Percentiles rank a stretch among this genome's conserved stretches.
These are phyloP conservation scores for Macrotus californicus DNA, from an alignment of 2,113 vertebrate species.

Conservation along the genomic window DNA sequence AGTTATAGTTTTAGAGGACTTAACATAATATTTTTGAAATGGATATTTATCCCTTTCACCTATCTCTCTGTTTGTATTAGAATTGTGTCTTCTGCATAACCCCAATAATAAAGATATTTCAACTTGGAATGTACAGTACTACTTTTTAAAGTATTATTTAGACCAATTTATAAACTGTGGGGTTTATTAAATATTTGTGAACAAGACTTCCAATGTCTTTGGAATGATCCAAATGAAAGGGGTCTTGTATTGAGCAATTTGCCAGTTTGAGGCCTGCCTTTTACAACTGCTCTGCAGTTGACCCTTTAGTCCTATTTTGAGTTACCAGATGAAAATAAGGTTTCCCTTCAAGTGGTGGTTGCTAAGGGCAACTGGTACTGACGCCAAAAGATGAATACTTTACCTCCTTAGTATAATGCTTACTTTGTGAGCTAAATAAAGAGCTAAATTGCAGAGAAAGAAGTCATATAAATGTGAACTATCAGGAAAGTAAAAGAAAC, in stretches of 20 bases:
- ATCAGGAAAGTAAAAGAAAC: slow-evolving; percentile 61
- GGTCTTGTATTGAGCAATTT: slow-evolving; percentile 59
- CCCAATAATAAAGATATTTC: slow-evolving; percentile 69
- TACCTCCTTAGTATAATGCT: slow-evolving; percentile 83
- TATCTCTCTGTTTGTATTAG: not conserved
- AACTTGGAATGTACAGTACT: slow-evolving; percentile 41
- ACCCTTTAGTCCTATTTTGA: slow-evolving; percentile 77
- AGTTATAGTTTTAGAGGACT: not conserved
- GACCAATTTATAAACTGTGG: not conserved
- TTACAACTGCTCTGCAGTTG: slow-evolving; percentile 73
- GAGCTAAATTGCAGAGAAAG: slow-evolving; percentile 81
- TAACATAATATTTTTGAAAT: slow-evolving; percentile 1
- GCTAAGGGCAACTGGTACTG: slow-evolving; percentile 80
- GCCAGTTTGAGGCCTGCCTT: slow-evolving; percentile 55
- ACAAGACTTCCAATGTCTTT: slow-evolving; percentile 31
- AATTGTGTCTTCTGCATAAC: not conserved
- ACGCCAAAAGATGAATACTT: slow-evolving; percentile 80
- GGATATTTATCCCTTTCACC: not conserved
- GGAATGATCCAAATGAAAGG: slow-evolving; percentile 66
- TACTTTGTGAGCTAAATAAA: slow-evolving; percentile 85
- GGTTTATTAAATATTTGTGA: slow-evolving; percentile 50
- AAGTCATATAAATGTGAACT: slow-evolving; percentile 77
- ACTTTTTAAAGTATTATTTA: slow-evolving; percentile 51
- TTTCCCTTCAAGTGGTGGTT: slow-evolving; percentile 81
- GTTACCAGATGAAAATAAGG: slow-evolving; percentile 77